Conservation (phyloP, 2,888 invertebrate species). For the Craniophora ligustri region DNA sequence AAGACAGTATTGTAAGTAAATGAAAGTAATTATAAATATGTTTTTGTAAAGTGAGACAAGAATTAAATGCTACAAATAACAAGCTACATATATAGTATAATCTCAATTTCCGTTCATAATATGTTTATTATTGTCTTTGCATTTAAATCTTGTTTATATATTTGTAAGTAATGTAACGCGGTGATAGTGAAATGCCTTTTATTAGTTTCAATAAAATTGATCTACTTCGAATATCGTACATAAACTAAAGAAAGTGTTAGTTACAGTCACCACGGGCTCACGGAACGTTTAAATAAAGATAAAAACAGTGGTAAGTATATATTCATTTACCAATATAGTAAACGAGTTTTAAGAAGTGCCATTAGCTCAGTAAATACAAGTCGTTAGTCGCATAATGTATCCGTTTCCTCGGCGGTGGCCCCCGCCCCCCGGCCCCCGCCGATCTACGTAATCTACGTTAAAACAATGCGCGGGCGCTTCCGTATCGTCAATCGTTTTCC, state of each 20-base stretch:
- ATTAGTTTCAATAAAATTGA: slow-evolving; percentile 6
- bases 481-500: slow-evolving; percentile 82
- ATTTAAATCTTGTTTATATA: slow-evolving; percentile 49
- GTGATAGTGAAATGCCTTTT: slow-evolving; percentile 15
- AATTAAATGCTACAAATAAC: slow-evolving; percentile 44
- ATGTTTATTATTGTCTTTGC: slow-evolving; percentile 59
- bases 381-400: slow-evolving; percentile 62
- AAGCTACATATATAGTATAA: slow-evolving; percentile 9
- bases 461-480: slow-evolving; percentile 82
- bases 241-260: no score
- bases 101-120: slow-evolving; percentile 49
- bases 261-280: no score
- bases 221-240: slow-evolving; percentile 6
- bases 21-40: slow-evolving; percentile 12
- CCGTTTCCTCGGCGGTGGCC: slow-evolving; percentile 60
- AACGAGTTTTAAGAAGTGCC: slow-evolving; percentile 48
- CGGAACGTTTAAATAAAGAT: no score
- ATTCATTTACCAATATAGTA: slow-evolving; percentile 41
- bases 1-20: not conserved
- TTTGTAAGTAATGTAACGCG: slow-evolving; percentile 9
- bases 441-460: slow-evolving; percentile 71
- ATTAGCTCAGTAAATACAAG: slow-evolving; percentile 52
- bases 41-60: slow-evolving; percentile 46
- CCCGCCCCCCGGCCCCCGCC: slow-evolving; percentile 36
- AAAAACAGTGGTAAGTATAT: slow-evolving; percentile 29